These are phyloP conservation scores for Dendroctonus valens DNA, from an alignment of 1,140 invertebrate genomes.

Conservation along the genomic window DNA sequence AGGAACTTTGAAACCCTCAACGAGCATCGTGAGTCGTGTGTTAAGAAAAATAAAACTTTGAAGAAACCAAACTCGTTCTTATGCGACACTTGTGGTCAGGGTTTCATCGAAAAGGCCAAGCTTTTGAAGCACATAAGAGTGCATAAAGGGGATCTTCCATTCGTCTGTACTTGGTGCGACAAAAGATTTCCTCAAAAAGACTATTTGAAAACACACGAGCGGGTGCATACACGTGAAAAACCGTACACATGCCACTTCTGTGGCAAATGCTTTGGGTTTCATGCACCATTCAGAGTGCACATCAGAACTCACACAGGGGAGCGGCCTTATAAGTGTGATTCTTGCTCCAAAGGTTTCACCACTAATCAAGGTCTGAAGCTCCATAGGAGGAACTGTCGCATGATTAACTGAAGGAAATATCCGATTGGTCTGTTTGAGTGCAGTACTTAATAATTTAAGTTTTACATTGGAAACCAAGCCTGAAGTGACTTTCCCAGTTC, in stretches of 20 bases:
- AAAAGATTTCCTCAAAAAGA: slow-evolving; percentile 50
- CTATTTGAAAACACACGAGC: slow-evolving; percentile 60
- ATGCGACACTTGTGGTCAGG: slow-evolving; percentile 67
- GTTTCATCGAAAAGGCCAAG: slow-evolving; percentile 60
- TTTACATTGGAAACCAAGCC: no score
- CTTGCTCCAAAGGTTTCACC: slow-evolving; percentile 64
- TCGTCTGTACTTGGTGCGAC: slow-evolving; percentile 57
- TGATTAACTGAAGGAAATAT: slow-evolving; percentile 14
- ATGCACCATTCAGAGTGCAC: slow-evolving; percentile 61
- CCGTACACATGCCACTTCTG: slow-evolving; percentile 67
- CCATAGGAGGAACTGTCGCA: slow-evolving; percentile 25
- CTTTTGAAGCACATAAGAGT: slow-evolving; percentile 69
- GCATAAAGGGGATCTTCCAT: slow-evolving; percentile 74
- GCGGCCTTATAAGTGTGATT: slow-evolving; percentile 68
- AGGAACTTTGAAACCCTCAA: slow-evolving; percentile 51
- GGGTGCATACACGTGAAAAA: slow-evolving; percentile 64
- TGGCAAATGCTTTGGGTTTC: slow-evolving; percentile 75
- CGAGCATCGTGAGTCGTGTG: background rate
- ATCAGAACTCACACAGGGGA: slow-evolving; percentile 65
- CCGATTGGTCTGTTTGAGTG: no score
- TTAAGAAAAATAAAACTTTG: background rate
- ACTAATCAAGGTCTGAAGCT: slow-evolving; percentile 30
- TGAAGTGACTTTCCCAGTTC: no score
- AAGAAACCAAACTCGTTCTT: slow-evolving; percentile 22
- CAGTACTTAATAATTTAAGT: no score